A percentile compares a stretch with the other conserved stretches of the same genome.
phyloP scores from a whole-genome alignment of 2,888 invertebrate genomes.

The Rapana venosa region DNA sequence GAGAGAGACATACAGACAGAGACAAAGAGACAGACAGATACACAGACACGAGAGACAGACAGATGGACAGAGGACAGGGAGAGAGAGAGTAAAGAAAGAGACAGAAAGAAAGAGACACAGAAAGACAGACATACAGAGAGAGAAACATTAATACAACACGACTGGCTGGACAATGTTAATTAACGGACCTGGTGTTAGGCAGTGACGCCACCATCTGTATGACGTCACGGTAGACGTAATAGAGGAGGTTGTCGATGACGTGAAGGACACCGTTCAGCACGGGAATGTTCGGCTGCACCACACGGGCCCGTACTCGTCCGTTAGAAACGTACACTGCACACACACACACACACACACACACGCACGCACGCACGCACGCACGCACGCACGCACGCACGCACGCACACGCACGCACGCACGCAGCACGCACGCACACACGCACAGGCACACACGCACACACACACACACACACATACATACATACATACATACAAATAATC shows the following conservation, averaged over 20 bases:
- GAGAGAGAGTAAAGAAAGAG: neutral
- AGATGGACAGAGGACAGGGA: no score
- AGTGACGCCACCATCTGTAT: conserved; percentile 58
- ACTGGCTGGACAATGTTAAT: no score
- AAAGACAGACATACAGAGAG: neutral
- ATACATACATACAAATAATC: no score
- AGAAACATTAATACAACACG: no score
- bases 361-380: neutral
- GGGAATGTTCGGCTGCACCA: conserved; percentile 66
- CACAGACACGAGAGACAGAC: no score
- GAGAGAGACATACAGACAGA: no score
- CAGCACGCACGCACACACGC: neutral
- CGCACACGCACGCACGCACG: neutral
- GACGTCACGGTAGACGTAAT: conserved; percentile 67
- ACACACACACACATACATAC: conserved; percentile 5
- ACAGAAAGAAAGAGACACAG: neutral
- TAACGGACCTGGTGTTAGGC: conserved; percentile 58
- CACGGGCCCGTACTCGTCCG: conserved; percentile 64
- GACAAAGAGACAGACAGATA: no score
- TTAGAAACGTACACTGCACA: conserved; percentile 63
- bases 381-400: neutral
- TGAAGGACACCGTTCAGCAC: conserved; percentile 70
- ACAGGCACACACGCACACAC: neutral
- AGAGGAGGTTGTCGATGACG: conserved; percentile 69
- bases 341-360: neutral